A percentile compares a stretch with the other conserved stretches of the same genome.
These are phyloP conservation scores for Rhynchotus rufescens DNA, from an alignment of 2,797 vertebrate genomes.

Conservation along the genomic window DNA sequence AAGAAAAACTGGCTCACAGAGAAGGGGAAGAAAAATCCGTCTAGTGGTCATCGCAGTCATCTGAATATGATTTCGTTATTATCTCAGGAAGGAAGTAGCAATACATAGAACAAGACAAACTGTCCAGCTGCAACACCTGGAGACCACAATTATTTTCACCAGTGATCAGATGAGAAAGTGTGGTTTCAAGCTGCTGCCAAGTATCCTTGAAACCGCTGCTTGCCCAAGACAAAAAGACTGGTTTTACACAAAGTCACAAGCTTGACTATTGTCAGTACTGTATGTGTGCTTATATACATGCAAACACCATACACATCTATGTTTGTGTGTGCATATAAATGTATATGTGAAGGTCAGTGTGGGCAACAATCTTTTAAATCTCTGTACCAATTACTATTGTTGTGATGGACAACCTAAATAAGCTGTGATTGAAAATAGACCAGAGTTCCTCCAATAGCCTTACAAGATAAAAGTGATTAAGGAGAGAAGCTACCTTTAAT, in stretches of 20 bases:
- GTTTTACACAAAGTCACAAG: neutral
- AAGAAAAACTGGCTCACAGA: neutral
- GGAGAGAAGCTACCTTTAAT: constrained; percentile 12
- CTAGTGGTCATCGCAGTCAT: neutral
- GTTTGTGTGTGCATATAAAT: neutral
- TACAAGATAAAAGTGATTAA: neutral
- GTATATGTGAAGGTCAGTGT: neutral
- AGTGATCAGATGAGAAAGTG: neutral
- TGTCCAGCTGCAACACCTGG: constrained; percentile 36
- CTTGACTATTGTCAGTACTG: neutral
- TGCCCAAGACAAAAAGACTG: neutral
- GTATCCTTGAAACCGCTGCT: neutral
- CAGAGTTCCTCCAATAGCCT: neutral
- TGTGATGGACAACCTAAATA: constrained; percentile 19
- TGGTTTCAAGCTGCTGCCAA: neutral
- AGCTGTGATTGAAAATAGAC: constrained; percentile 25
- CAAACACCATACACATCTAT: neutral
- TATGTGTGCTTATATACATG: neutral
- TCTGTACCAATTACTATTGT: neutral
- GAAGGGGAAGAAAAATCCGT: constrained; percentile 25
- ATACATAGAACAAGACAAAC: neutral
- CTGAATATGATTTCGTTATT: neutral
- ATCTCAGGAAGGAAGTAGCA: constrained; percentile 44
- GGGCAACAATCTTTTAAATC: constrained; percentile 2
- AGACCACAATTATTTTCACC: neutral